Conservation (phyloP, 2,888 invertebrate species). For the Poecilobothrus nobilitatus region DNA sequence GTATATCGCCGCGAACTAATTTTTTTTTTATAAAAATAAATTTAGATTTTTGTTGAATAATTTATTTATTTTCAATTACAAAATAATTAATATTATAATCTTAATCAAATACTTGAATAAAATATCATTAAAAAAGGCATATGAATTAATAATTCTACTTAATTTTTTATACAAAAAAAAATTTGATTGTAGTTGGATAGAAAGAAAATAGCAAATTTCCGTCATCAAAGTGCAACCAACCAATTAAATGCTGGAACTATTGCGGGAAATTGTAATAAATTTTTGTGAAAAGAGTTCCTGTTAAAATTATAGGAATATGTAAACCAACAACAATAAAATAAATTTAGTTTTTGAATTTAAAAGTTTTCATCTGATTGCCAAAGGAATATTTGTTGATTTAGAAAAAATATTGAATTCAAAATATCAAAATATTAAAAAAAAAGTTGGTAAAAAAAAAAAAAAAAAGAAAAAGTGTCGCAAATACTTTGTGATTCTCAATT, state of each 20-base stretch:
- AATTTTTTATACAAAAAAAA: too few species aligned
- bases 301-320: neutral
- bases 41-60: neutral
- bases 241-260: neutral
- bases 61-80: neutral
- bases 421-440: neutral
- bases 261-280: neutral
- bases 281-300: neutral
- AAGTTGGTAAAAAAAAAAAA: neutral
- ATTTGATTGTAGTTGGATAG: neutral
- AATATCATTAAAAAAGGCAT: too few species aligned
- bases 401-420: neutral
- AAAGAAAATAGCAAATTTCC: neutral
- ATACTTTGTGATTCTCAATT: too few species aligned
- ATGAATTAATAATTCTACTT: too few species aligned
- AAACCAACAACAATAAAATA: neutral
- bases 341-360: neutral
- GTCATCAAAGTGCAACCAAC: slow-evolving; percentile 2
- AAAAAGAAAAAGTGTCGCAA: too few species aligned
- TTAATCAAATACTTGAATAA: too few species aligned
- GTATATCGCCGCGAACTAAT: neutral
- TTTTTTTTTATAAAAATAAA: slow-evolving; percentile 1
- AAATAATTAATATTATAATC: neutral
- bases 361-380: neutral
- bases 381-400: neutral